phyloP scores from a whole-genome alignment of 2,113 vertebrate species.

The Istiophorus platypterus region DNA sequence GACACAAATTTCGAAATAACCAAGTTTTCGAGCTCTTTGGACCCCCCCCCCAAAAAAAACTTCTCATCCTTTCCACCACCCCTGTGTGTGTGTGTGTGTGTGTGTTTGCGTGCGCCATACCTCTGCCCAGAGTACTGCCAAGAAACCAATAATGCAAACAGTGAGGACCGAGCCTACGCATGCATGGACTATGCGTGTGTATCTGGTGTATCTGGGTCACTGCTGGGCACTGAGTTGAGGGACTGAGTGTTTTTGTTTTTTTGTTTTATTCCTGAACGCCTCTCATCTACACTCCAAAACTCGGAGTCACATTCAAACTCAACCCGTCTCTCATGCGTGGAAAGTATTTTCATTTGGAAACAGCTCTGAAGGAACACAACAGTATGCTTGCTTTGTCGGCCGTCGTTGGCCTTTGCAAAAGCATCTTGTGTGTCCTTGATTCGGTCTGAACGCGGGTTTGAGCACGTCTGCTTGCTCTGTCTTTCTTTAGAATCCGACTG shows the following conservation, averaged over 20 bases:
- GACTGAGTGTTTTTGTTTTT: slow-evolving; percentile 9
- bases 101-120: slow-evolving; percentile 31
- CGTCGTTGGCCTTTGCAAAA: slow-evolving; percentile 13
- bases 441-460: neutral
- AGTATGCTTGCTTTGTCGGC: slow-evolving; percentile 19
- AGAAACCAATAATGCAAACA: slow-evolving; percentile 53
- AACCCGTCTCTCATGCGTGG: slow-evolving; percentile 13
- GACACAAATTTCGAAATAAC: slow-evolving; percentile 20
- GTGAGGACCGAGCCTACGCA: slow-evolving; percentile 24
- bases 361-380: slow-evolving; percentile 11
- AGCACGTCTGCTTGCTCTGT: neutral
- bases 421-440: neutral
- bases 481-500: neutral
- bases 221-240: slow-evolving; percentile 20
- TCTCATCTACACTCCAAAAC: slow-evolving; percentile 18
- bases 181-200: slow-evolving; percentile 22
- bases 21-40: slow-evolving; percentile 38
- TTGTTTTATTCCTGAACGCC: too few species aligned
- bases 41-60: slow-evolving; percentile 40
- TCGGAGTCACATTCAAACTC: slow-evolving; percentile 19
- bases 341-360: slow-evolving; percentile 27
- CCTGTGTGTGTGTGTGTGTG: neutral
- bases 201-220: slow-evolving; percentile 67
- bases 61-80: neutral
- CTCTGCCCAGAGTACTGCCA: slow-evolving; percentile 11